A percentile compares a stretch with the other conserved stretches of the same genome.
These are phyloP conservation scores for Caenorhabditis virilis DNA, from an alignment of 2,888 invertebrate species.

Conservation along the genomic window DNA sequence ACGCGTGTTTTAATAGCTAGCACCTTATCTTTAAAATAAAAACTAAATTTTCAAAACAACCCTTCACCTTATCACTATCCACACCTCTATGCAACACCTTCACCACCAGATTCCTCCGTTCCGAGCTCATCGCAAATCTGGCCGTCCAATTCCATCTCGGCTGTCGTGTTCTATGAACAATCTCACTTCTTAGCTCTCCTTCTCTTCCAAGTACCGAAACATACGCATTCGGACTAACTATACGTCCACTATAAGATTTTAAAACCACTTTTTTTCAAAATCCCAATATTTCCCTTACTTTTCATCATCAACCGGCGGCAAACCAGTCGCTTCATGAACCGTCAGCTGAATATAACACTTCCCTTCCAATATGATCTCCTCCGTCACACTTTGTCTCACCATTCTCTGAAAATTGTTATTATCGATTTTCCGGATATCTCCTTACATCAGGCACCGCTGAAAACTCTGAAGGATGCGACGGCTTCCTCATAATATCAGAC, in stretches of 20 bases:
- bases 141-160: slow-evolving; percentile 47
- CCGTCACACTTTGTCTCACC: background rate
- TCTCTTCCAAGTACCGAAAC: slow-evolving; percentile 47
- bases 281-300: slow-evolving; percentile 10
- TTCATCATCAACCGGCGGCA: slow-evolving; percentile 44
- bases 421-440: no score
- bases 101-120: slow-evolving; percentile 45
- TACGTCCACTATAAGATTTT: slow-evolving; percentile 32
- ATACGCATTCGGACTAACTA: slow-evolving; percentile 34
- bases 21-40: no score
- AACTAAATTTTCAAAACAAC: background rate
- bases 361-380: slow-evolving; percentile 20
- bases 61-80: slow-evolving; percentile 19
- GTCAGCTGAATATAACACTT: slow-evolving; percentile 28
- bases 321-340: slow-evolving; percentile 41
- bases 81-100: slow-evolving; percentile 38
- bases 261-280: background rate
- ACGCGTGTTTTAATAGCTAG: background rate
- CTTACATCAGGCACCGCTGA: no score
- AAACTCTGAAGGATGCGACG: background rate
- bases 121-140: slow-evolving; percentile 42
- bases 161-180: slow-evolving; percentile 23
- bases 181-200: slow-evolving; percentile 47
- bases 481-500: background rate
- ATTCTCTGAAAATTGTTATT: background rate